Evolutionary conservation across 2,888 invertebrate genomes (phyloP), one percentile per base, ranked within the genome.

Genomic region (Sarcophaga subvicina): DNA sequence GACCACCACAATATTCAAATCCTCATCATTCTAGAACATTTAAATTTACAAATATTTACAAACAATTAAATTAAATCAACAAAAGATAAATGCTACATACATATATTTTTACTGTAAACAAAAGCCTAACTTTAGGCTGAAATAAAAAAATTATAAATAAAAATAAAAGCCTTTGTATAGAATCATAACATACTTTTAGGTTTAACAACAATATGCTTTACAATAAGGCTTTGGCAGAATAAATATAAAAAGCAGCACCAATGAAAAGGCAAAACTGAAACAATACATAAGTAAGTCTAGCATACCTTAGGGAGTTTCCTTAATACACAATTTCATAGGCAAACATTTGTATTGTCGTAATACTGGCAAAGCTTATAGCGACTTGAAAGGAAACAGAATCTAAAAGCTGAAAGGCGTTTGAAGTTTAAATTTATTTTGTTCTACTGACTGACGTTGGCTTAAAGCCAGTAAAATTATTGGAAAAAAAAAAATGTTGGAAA

Each of bases 111-210:
- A 37, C 3, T 37, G 2, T 54, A 17, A 71, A 54, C 10, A 62
- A 64, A 47, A 79, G 62, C 37, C 49, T 71, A 63, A 3, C 63
- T 63, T 49, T 14, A 79, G 79, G 71, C 70, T 20, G 14, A 2
- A 12, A 12, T 22, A 22, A 67, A 60, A 60, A 47, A 27, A 37
- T 37, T 37, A 37, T 37, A 37, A 37, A 37, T 2, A 37, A 59
- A 59, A 76, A 59, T 17, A 76, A 66, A 59, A 45, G 66, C 6
- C 37, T 37, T 37, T 37, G 10, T 2, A 10, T 37, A 37, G 6
- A 6, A 37, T 10, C 37, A 37, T 37, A 37, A 37, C 37, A 37
- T 37, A 37, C 37, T 37, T 37, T 37, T 8, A 37, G 37, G 37
- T 37, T 37, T 37, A 8, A 8, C 37, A 37, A 37, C 10, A 37